Conservation (phyloP, 2,113 vertebrate species). For the Pteronura brasiliensis region DNA sequence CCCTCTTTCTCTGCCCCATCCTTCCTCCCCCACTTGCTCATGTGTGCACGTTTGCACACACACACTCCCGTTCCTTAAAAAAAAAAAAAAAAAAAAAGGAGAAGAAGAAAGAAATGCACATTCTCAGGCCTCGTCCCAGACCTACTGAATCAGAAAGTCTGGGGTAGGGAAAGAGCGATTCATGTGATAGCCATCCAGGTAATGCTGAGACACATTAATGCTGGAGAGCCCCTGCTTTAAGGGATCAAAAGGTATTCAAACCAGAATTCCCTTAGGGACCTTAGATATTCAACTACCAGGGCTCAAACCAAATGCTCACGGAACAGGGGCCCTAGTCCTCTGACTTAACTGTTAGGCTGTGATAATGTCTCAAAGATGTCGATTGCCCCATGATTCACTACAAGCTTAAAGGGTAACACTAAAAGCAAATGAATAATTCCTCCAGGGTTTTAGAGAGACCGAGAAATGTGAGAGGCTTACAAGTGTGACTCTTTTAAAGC, state of each 20-base stretch:
- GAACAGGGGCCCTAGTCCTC: background rate
- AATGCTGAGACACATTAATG: background rate
- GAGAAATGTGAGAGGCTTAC: background rate
- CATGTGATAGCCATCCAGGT: background rate
- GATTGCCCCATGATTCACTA: background rate
- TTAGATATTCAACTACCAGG: background rate
- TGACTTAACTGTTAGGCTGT: background rate
- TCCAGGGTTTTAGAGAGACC: background rate
- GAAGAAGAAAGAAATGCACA: background rate
- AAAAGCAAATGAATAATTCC: background rate
- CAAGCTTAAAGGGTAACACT: background rate
- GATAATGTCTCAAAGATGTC: background rate
- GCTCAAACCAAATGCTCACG: background rate
- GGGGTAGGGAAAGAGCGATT: background rate
- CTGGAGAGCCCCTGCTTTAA: background rate
- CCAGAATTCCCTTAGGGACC: background rate
- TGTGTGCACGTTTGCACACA: background rate
- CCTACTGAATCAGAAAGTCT: background rate
- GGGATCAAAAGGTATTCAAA: background rate
- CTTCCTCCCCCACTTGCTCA: background rate
- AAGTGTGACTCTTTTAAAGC: background rate
- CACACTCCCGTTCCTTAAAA: background rate
- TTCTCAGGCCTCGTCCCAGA: background rate
- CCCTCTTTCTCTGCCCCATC: background rate
- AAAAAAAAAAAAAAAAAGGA: background rate